Evolutionary conservation across 2,797 vertebrate species (phyloP).

Genomic region (Microchirus variegatus): DNA sequence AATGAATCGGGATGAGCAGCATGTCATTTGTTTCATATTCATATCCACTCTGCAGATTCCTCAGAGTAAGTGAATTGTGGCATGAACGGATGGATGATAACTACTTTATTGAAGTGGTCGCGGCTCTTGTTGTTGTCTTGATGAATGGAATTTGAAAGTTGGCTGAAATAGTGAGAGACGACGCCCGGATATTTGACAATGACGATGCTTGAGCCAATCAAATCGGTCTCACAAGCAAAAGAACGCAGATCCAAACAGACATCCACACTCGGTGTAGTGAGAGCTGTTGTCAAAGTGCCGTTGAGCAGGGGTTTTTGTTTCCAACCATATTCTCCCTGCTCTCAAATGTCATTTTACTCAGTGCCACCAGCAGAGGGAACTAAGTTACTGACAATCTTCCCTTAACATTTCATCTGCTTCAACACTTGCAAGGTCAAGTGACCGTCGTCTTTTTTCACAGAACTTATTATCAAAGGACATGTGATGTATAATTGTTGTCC

Average conservation of each 20-base stretch:
- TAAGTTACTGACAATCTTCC: constrained; percentile 30
- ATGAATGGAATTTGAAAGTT: too few relatives aligned
- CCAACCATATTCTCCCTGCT: too few relatives aligned
- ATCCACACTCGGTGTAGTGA: background rate
- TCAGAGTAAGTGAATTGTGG: too few relatives aligned
- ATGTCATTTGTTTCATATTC: background rate
- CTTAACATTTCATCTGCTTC: background rate
- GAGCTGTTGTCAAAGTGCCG: background rate
- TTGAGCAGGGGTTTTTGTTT: background rate
- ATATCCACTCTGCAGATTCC: too few relatives aligned
- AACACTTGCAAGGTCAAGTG: constrained; percentile 19
- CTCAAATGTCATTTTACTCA: background rate
- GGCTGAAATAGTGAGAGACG: too few relatives aligned
- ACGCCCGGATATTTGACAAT: too few relatives aligned
- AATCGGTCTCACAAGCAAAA: too few relatives aligned
- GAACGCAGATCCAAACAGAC: background rate
- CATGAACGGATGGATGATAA: too few relatives aligned
- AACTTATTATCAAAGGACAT: background rate
- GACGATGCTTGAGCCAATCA: too few relatives aligned
- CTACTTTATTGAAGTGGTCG: too few relatives aligned
- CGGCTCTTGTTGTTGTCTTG: too few relatives aligned
- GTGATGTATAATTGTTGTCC: background rate
- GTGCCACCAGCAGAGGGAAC: constrained; percentile 60
- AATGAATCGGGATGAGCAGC: background rate
- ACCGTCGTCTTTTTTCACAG: background rate